Percentiles rank a stretch among this genome's conserved stretches.
phyloP scores from a whole-genome alignment of 2,797 vertebrate genomes.

The Arrhamphus sclerolepis region DNA sequence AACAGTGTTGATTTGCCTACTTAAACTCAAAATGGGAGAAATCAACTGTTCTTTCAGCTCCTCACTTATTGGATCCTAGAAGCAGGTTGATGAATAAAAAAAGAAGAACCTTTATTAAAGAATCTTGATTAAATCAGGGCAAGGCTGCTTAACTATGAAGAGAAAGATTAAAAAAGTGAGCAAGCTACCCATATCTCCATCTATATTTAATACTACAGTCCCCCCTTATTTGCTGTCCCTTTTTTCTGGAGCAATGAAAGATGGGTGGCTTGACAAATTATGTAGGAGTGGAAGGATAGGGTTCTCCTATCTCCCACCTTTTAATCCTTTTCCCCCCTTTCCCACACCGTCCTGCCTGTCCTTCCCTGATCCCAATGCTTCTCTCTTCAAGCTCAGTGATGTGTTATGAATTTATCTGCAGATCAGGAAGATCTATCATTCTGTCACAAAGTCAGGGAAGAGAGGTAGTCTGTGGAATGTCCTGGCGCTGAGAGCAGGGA shows the following conservation, averaged over 20 bases:
- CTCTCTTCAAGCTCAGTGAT: conserved; percentile 47
- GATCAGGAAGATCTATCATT: conserved; percentile 78
- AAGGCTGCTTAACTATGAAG: conserved; percentile 7
- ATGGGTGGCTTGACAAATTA: conserved; percentile 44
- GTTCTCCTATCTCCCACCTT: conserved; percentile 37
- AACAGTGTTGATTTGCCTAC: not conserved
- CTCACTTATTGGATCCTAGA: not conserved
- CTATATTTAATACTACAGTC: conserved; percentile 15
- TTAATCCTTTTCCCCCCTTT: conserved; percentile 12
- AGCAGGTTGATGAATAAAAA: conserved; percentile 7
- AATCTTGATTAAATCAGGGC: conserved; percentile 20
- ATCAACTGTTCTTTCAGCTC: not conserved
- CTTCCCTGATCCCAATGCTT: conserved; percentile 48
- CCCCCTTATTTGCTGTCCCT: conserved; percentile 12
- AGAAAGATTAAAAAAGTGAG: conserved; percentile 10
- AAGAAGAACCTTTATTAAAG: not conserved
- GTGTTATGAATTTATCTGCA: conserved; percentile 75
- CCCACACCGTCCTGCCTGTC: conserved; percentile 43
- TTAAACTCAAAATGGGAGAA: conserved; percentile 4
- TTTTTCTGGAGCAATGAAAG: conserved; percentile 30
- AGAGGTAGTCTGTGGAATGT: conserved; percentile 74
- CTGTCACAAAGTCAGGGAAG: conserved; percentile 70
- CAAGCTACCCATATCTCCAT: conserved; percentile 1
- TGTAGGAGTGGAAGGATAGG: conserved; percentile 41
- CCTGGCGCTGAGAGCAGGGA: conserved; percentile 65